Base-by-base conservation (phyloP, 1,140 invertebrate species). In the Drosophila willistoni region DNA sequence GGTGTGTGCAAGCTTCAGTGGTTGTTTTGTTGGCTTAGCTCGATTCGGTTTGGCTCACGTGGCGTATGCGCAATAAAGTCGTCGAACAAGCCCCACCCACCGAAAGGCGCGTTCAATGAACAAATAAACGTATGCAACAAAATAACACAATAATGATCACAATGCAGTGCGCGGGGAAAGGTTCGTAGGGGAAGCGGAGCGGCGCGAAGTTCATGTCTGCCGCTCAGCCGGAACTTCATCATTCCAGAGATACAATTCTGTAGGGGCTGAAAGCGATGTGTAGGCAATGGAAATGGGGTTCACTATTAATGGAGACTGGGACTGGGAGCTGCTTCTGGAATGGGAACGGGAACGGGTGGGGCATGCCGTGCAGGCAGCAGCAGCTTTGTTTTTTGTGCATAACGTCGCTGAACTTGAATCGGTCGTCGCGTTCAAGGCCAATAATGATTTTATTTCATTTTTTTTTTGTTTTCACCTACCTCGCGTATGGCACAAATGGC, bases 371-470 rank as follows among this genome's bases (percentile, higher is more conserved):
- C 19, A 60, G 65, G 44, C 42, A 56, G 62, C 56, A 22, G 59
- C 83, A 85, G 79, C 79, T 86, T 86, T 76, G 69, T 76, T 79
- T 79, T 79, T 62, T 84, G 68, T 77, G 68, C 69, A 68, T 64
- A 68, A 73, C 79, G 82, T 64, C 66, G 82, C 71, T 72, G 83
- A 87, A 87, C 83, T 87, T 87, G 83, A 87, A 87, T 71, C 77
- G 64, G 63, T 78, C 71, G 63, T 78, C 71, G 57, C 77, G 73
- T 79, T 79, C 83, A 89, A 87, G 83, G 83, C 79, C 82, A 79
- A 44, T 13, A 42, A 61, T 60, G 69, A 77, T 65, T 74, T 76
- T 64, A 42, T 44, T 42, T 42, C 22, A 7, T 10, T 42, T 61
- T 42, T 51, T 22, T 19, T 47, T 0, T 42, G 22, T 22, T 19